Conservation (phyloP, 2,797 vertebrate species). For the Menidia menidia region DNA sequence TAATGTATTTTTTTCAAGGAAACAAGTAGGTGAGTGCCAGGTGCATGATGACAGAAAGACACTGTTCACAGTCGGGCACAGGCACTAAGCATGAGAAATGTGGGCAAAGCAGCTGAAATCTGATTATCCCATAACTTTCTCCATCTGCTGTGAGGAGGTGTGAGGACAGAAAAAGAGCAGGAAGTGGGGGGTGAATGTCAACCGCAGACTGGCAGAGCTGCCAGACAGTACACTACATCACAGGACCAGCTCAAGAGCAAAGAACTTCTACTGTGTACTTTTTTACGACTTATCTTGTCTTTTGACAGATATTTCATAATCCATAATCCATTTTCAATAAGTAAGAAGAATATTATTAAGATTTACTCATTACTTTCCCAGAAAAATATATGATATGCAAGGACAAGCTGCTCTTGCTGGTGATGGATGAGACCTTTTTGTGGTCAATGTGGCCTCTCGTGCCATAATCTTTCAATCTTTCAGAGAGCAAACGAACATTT, state of each 20-base stretch:
- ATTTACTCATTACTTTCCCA: background rate
- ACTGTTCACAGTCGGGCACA: slow-evolving; percentile 53
- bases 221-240: slow-evolving; percentile 15
- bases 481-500: slow-evolving; percentile 10
- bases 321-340: background rate
- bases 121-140: slow-evolving; percentile 47
- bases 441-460: slow-evolving; percentile 11
- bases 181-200: slow-evolving; percentile 72
- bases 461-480: slow-evolving; percentile 23
- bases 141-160: slow-evolving; percentile 69
- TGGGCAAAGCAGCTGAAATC: slow-evolving; percentile 61
- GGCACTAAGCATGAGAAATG: slow-evolving; percentile 52
- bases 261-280: slow-evolving; percentile 25
- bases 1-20: slow-evolving; percentile 15
- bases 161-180: slow-evolving; percentile 80
- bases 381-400: slow-evolving; percentile 1
- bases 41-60: slow-evolving; percentile 53
- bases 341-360: background rate
- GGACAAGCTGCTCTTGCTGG: slow-evolving; percentile 1
- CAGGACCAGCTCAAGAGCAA: slow-evolving; percentile 13
- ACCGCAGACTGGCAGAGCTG: slow-evolving; percentile 24
- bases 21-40: slow-evolving; percentile 44
- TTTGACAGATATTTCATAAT: background rate
- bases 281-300: background rate
- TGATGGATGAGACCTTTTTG: slow-evolving; percentile 26